Conservation (phyloP, 2,888 invertebrate species). For the Agrotis exclamationis region DNA sequence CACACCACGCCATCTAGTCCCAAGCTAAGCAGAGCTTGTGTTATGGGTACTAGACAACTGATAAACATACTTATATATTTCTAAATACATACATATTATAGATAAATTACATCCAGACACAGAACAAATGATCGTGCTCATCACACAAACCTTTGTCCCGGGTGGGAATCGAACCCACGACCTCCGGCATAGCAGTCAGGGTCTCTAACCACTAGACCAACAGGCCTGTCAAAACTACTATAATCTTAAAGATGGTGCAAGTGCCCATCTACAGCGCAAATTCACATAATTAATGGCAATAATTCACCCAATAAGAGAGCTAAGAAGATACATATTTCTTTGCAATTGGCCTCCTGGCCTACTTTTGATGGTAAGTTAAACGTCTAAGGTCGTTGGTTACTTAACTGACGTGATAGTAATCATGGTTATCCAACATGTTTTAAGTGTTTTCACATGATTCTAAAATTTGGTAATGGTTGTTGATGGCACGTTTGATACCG, state of each 20-base stretch:
- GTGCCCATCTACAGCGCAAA: background rate
- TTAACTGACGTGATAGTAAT: conserved; percentile 62
- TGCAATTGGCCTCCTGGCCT: conserved; percentile 68
- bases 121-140: too few relatives aligned
- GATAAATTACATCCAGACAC: too few relatives aligned
- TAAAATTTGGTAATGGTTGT: conserved; percentile 60
- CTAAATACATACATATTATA: too few relatives aligned
- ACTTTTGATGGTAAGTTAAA: conserved; percentile 63
- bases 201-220: too few relatives aligned
- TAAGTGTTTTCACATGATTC: conserved; percentile 66
- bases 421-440: conserved; percentile 62
- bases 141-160: too few relatives aligned
- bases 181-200: too few relatives aligned
- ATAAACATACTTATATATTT: too few relatives aligned
- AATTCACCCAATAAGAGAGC: conserved; percentile 36
- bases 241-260: conserved; percentile 17
- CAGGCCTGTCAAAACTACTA: too few relatives aligned
- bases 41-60: too few relatives aligned
- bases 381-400: conserved; percentile 68
- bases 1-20: too few relatives aligned
- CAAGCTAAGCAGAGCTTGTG: too few relatives aligned
- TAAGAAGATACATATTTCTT: conserved; percentile 48
- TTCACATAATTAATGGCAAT: conserved; percentile 27
- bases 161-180: too few relatives aligned
- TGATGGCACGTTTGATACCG: conserved; percentile 58